phyloP scores from a whole-genome alignment of 2,888 invertebrate genomes.

The Eristalinus sepulchralis region DNA sequence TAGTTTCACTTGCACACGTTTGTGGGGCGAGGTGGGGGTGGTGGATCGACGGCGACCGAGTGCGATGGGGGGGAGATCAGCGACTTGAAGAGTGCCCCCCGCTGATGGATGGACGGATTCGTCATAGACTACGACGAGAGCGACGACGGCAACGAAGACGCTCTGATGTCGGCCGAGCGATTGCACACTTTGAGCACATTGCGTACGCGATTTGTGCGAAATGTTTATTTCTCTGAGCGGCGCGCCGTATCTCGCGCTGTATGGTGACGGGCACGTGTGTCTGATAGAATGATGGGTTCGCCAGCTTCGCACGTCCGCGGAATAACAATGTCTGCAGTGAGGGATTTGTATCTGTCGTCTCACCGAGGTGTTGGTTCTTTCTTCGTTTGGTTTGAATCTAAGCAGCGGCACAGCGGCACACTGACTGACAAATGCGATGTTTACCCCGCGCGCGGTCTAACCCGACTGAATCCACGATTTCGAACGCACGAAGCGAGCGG shows the following conservation, averaged over 20 bases:
- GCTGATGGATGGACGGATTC: slow-evolving; percentile 20
- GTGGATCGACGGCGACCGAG: not conserved
- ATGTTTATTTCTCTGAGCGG: not conserved
- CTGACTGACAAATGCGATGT: slow-evolving; percentile 32
- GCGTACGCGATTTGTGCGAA: slow-evolving; percentile 27
- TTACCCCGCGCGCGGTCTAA: slow-evolving; percentile 65
- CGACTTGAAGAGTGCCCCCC: not conserved
- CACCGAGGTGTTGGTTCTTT: not conserved
- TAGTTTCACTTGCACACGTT: not conserved
- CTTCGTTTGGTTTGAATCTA: slow-evolving; percentile 46
- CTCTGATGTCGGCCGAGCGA: slow-evolving; percentile 10
- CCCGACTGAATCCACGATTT: slow-evolving; percentile 39
- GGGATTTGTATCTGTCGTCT: slow-evolving; percentile 6
- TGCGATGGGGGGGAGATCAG: not conserved
- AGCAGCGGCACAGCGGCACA: slow-evolving; percentile 16
- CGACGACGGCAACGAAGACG: not conserved
- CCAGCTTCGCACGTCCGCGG: slow-evolving; percentile 19
- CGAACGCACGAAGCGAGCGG: slow-evolving; percentile 9
- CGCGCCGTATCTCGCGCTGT: not conserved
- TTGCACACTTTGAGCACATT: slow-evolving; percentile 4
- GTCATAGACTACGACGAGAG: not conserved
- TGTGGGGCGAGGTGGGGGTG: not conserved
- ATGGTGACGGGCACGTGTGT: not conserved
- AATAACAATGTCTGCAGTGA: slow-evolving; percentile 34
- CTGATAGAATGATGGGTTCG: slow-evolving; percentile 1